Percentiles rank a stretch among this genome's conserved stretches.
Conservation (phyloP, 1,140 invertebrate genomes). For the Aradophagus sp. region DNA sequence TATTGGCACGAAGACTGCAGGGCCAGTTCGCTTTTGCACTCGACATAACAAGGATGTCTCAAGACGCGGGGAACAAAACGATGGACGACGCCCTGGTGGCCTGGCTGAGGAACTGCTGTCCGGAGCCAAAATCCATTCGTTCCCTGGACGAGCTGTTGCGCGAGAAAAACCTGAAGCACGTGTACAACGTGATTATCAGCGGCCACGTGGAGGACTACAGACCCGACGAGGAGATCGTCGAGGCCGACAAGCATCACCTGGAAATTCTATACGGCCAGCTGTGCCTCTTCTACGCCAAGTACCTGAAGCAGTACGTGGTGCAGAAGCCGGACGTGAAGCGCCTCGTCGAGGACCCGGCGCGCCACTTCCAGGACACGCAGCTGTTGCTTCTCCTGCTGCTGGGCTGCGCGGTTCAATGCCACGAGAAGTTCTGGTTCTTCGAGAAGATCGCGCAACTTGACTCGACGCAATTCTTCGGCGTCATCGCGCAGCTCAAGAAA, state of each 20-base stretch:
- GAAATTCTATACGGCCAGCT: not conserved
- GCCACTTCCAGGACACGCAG: conserved; percentile 13
- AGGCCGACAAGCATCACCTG: conserved; percentile 6
- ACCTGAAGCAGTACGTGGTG: conserved; percentile 3
- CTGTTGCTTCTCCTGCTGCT: conserved; percentile 12
- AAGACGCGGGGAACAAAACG: too few species aligned
- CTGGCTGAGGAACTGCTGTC: conserved; percentile 14
- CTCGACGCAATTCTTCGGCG: conserved; percentile 4
- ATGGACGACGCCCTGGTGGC: conserved; percentile 18
- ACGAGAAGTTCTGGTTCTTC: conserved; percentile 15
- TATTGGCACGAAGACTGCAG: too few species aligned
- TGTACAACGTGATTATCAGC: conserved; percentile 5
- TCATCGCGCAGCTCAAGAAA: conserved; percentile 1
- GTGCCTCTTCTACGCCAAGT: not conserved
- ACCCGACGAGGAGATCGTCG: not conserved
- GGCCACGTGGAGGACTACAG: conserved; percentile 4
- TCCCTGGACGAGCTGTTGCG: conserved; percentile 1
- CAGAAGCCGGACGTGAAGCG: not conserved
- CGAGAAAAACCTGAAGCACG: conserved; percentile 6
- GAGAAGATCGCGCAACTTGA: conserved; percentile 15
- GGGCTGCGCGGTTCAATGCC: conserved; percentile 17
- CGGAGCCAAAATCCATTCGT: not conserved
- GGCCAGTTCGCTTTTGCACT: too few species aligned
- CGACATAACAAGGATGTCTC: too few species aligned
- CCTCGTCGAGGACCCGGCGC: conserved; percentile 1